A percentile compares a stretch with the other conserved stretches of the same genome.
Conservation (phyloP, 2,113 vertebrate species). For the Heptranchias perlo region DNA sequence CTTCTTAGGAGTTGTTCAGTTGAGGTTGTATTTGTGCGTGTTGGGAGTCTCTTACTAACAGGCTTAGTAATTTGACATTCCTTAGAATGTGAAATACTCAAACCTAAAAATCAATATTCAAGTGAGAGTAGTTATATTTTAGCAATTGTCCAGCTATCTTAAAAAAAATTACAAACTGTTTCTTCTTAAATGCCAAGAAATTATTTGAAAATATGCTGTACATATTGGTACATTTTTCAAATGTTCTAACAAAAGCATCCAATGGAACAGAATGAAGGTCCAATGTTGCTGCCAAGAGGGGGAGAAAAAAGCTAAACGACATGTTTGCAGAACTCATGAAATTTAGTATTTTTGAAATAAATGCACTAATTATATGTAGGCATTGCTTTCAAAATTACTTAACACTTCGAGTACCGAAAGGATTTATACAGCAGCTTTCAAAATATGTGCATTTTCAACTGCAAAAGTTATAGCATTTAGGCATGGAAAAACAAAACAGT, state of each 20-base stretch:
- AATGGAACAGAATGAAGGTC: background rate
- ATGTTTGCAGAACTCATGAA: background rate
- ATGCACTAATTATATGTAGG: background rate
- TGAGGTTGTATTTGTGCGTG: constrained; percentile 28
- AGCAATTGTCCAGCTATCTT: background rate
- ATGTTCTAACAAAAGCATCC: background rate
- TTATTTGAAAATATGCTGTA: background rate
- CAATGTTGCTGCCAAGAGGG: background rate
- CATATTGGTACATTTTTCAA: background rate
- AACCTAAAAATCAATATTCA: background rate
- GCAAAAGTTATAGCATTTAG: background rate
- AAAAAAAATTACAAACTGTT: background rate
- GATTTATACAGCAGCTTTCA: background rate
- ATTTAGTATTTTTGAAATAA: background rate
- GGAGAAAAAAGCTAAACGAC: background rate
- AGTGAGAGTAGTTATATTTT: background rate
- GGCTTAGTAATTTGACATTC: background rate
- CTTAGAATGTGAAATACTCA: background rate
- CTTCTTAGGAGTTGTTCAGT: constrained; percentile 32
- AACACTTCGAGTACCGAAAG: background rate
- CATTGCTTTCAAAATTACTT: background rate
- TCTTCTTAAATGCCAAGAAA: background rate
- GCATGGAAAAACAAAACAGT: background rate
- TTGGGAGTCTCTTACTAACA: background rate
- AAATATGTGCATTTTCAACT: background rate